phyloP scores from a whole-genome alignment of 1,140 invertebrate genomes.

The Drosophila saltans region DNA sequence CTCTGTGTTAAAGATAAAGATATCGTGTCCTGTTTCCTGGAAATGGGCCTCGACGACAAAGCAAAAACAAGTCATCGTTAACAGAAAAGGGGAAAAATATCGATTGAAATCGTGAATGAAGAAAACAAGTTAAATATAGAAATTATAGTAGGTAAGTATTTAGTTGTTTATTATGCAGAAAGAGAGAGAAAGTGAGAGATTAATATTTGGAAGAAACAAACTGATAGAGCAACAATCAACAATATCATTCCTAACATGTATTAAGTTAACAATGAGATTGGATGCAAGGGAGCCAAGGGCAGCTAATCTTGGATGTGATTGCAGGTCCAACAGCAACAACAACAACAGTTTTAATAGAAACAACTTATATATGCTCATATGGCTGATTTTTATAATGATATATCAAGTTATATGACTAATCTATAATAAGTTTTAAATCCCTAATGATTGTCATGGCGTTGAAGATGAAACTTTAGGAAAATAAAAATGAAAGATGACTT shows the following conservation, averaged over 20 bases:
- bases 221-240: background rate
- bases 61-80: background rate
- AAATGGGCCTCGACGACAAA: conserved; percentile 39
- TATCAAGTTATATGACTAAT: background rate
- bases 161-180: background rate
- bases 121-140: background rate
- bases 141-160: background rate
- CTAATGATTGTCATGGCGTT: too few species aligned
- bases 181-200: background rate
- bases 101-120: conserved; percentile 1
- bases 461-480: too few species aligned
- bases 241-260: background rate
- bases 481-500: too few species aligned
- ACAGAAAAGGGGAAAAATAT: background rate
- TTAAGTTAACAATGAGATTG: background rate
- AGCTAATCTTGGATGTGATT: too few species aligned
- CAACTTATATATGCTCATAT: too few species aligned
- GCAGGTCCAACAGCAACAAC: too few species aligned
- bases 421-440: background rate
- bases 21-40: conserved; percentile 54
- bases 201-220: background rate
- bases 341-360: too few species aligned
- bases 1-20: conserved; percentile 58
- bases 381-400: background rate
- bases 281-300: too few species aligned